phyloP scores from a whole-genome alignment of 53 echinoderm and acorn worm species.

The Holothuria leucospilota region DNA sequence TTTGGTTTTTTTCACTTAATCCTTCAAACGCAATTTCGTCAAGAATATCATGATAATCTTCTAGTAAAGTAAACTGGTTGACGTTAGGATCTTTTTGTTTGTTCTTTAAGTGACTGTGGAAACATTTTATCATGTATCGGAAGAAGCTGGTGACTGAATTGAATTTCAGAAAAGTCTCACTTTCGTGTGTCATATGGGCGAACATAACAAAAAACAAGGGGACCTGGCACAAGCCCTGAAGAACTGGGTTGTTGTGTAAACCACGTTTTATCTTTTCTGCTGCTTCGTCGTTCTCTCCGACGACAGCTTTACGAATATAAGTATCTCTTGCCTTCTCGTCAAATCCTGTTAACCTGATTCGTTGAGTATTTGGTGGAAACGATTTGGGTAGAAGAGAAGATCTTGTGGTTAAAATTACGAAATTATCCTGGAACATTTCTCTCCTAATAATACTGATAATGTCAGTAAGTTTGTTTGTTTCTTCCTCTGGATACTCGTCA shows the following conservation, averaged over 20 bases:
- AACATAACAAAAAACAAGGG: no score
- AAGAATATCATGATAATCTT: not conserved
- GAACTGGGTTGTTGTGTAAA: not conserved
- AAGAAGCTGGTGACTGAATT: no score
- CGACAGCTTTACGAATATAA: constrained; percentile 4
- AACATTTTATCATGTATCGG: constrained; percentile 3
- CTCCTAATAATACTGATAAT: no score
- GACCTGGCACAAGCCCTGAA: no score
- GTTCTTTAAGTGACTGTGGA: no score
- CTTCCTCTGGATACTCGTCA: constrained; percentile 16
- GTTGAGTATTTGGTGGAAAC: not conserved
- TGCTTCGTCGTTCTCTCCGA: not conserved
- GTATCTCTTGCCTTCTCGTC: not conserved
- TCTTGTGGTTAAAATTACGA: constrained; percentile 5
- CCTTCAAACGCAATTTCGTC: not conserved
- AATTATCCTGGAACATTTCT: no score
- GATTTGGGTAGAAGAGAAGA: not conserved
- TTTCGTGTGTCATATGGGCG: no score
- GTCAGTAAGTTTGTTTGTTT: not conserved
- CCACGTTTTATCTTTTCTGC: not conserved
- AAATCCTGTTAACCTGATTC: constrained; percentile 7
- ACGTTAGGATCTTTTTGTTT: not conserved
- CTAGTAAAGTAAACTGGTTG: no score
- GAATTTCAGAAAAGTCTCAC: no score
- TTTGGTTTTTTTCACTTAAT: not conserved